phyloP scores from a whole-genome alignment of 2,113 vertebrate genomes.

The Sylvietta virens region DNA sequence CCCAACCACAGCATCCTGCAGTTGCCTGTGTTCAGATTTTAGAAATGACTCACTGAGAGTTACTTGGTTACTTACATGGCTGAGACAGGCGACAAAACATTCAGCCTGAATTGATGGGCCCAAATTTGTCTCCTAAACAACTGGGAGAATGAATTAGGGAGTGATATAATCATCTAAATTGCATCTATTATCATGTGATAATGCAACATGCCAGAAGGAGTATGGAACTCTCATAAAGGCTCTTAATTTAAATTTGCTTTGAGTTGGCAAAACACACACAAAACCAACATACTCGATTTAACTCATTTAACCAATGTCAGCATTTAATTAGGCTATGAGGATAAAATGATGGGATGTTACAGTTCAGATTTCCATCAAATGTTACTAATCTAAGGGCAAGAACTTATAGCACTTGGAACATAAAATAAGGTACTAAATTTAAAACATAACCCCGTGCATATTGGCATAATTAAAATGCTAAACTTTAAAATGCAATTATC shows the following conservation, averaged over 20 bases:
- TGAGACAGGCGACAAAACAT: neutral
- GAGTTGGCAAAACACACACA: neutral
- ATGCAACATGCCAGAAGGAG: neutral
- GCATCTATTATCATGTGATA: slow-evolving; percentile 14
- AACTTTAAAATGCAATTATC: slow-evolving; percentile 43
- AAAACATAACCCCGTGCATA: slow-evolving; percentile 16
- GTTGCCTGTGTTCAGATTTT: neutral
- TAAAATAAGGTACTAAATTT: slow-evolving; percentile 50
- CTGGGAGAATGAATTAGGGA: neutral
- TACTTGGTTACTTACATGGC: neutral
- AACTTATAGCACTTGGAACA: neutral
- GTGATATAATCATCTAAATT: neutral
- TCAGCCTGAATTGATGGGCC: neutral
- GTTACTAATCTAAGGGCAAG: neutral
- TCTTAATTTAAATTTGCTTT: slow-evolving; percentile 43
- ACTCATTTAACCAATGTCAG: neutral
- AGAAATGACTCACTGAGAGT: neutral
- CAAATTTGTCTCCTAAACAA: neutral
- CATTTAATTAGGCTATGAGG: slow-evolving; percentile 33
- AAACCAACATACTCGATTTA: neutral
- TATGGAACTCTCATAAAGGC: neutral
- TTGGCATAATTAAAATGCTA: slow-evolving; percentile 47
- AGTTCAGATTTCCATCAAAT: slow-evolving; percentile 23
- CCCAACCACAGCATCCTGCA: neutral
- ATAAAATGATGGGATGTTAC: neutral